Percentiles rank a stretch among this genome's conserved stretches.
These are phyloP conservation scores for Odontocerum albicorne DNA, from an alignment of 2,888 invertebrate species.

Conservation along the genomic window DNA sequence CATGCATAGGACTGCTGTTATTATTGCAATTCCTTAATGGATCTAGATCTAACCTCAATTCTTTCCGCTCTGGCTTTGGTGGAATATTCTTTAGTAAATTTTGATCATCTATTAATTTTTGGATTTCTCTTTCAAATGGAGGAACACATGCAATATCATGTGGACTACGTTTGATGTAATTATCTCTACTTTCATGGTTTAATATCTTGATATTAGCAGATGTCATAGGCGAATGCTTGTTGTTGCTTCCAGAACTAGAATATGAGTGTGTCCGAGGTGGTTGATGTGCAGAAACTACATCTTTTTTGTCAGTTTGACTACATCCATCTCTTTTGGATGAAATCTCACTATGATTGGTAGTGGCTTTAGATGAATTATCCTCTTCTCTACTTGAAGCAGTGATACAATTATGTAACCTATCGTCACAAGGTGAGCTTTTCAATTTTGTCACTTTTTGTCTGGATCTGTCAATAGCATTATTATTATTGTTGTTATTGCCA, in stretches of 20 bases:
- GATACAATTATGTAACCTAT: constrained; percentile 50
- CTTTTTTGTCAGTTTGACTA: constrained; percentile 69
- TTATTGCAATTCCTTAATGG: constrained; percentile 59
- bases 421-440: constrained; percentile 48
- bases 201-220: constrained; percentile 56
- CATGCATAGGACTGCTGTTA: constrained; percentile 63
- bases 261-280: constrained; percentile 55
- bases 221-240: constrained; percentile 46
- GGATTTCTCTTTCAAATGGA: constrained; percentile 79
- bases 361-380: constrained; percentile 54
- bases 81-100: constrained; percentile 64
- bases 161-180: constrained; percentile 53
- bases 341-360: constrained; percentile 56
- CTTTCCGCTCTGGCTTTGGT: constrained; percentile 61
- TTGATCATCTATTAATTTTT: constrained; percentile 75
- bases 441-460: constrained; percentile 46
- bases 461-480: constrained; percentile 45
- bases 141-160: constrained; percentile 58
- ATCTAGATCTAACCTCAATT: constrained; percentile 62
- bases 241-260: constrained; percentile 54
- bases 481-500: constrained; percentile 39
- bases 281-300: constrained; percentile 48
- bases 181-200: constrained; percentile 54
- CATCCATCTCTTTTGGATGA: constrained; percentile 64
- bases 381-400: constrained; percentile 49